These are phyloP conservation scores for Nannoperca australis DNA, from an alignment of 2,797 vertebrate species.

Conservation along the genomic window DNA sequence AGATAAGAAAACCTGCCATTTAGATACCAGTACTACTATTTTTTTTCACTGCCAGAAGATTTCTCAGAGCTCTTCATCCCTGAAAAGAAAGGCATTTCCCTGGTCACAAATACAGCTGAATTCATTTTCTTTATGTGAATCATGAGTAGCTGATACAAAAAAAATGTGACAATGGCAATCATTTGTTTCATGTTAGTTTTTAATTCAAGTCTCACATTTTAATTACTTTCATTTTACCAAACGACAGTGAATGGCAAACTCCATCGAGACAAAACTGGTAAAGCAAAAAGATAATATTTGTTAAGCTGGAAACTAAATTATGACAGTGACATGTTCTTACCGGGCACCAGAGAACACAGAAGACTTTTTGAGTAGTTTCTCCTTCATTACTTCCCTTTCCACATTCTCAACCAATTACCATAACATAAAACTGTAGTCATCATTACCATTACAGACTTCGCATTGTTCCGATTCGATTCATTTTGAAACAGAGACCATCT, in stretches of 20 bases:
- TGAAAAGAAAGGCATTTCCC: background rate
- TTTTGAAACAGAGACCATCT: conserved; percentile 26
- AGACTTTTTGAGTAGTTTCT: conserved; percentile 7
- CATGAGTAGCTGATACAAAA: background rate
- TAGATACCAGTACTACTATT: background rate
- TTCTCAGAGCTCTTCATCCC: background rate
- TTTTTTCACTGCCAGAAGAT: background rate
- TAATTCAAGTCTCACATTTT: conserved; percentile 23
- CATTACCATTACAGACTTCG: conserved; percentile 21
- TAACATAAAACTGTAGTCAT: conserved; percentile 11
- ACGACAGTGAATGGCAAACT: background rate
- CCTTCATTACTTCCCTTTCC: conserved; percentile 12
- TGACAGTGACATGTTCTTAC: conserved; percentile 9
- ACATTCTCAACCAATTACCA: conserved; percentile 17
- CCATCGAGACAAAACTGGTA: background rate
- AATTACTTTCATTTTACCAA: conserved; percentile 19
- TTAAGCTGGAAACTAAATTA: conserved; percentile 4
- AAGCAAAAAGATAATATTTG: conserved; percentile 7
- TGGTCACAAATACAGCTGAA: conserved; percentile 3
- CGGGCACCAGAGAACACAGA: conserved; percentile 1
- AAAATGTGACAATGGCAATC: background rate
- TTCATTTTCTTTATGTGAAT: background rate
- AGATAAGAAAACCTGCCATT: conserved; percentile 2
- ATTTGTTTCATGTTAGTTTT: conserved; percentile 21
- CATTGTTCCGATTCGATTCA: background rate